phyloP scores from a whole-genome alignment of 64 coral and sea anemone genomes.

The Montipora sp. region DNA sequence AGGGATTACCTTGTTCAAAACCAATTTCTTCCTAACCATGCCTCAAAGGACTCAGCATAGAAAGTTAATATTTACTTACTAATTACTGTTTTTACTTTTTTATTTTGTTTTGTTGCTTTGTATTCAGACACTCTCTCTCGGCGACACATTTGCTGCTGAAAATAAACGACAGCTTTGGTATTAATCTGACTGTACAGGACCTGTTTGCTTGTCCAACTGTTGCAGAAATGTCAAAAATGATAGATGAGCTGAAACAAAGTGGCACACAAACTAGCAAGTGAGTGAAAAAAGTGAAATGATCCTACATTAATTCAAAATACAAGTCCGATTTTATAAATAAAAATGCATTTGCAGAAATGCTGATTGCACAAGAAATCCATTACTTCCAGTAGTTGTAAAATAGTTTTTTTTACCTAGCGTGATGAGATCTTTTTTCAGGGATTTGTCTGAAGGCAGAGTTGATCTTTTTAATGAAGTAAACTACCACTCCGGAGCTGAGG shows the following conservation, averaged over 20 bases:
- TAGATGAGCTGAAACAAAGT: slow-evolving; percentile 32
- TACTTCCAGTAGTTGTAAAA: neutral
- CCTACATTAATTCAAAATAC: too few relatives aligned
- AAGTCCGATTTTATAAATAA: too few relatives aligned
- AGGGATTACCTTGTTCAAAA: too few relatives aligned
- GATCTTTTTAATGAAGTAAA: slow-evolving; percentile 31
- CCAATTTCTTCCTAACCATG: too few relatives aligned
- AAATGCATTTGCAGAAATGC: neutral
- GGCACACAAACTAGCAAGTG: slow-evolving; percentile 15
- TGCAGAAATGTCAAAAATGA: slow-evolving; percentile 69
- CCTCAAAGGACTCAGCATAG: too few relatives aligned
- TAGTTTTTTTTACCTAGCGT: too few relatives aligned
- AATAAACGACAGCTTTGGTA: slow-evolving; percentile 69
- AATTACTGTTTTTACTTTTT: neutral
- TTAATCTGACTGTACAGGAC: slow-evolving; percentile 74
- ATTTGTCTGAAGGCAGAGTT: slow-evolving; percentile 4
- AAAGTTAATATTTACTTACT: too few relatives aligned
- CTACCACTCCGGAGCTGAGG: slow-evolving; percentile 27
- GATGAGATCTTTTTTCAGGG: neutral
- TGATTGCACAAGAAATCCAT: neutral
- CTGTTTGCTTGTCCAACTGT: slow-evolving; percentile 88
- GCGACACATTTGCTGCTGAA: slow-evolving; percentile 80
- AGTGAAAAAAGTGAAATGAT: neutral
- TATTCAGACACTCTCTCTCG: slow-evolving; percentile 79
- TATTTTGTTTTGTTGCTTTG: neutral